Evolutionary conservation across 1,140 invertebrate species (phyloP).

Genomic region (Brachionus manjavacas): DNA sequence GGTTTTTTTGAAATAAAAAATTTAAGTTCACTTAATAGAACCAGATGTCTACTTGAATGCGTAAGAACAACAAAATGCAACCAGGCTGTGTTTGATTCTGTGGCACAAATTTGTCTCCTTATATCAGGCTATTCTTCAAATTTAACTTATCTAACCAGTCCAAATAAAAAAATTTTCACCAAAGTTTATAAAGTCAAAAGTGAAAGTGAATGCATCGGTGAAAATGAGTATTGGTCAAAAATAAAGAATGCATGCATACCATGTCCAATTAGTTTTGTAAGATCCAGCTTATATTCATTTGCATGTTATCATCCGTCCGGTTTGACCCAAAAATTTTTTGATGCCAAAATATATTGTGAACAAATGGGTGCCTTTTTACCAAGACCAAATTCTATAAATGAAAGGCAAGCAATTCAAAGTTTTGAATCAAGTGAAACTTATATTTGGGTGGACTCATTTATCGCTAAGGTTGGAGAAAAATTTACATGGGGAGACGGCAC

Average conservation of each 20-base stretch:
- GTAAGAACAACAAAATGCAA: not conserved
- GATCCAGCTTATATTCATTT: not conserved
- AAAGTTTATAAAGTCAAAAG: no score
- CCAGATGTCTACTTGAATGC: not conserved
- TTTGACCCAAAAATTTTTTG: not conserved
- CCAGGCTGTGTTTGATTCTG: not conserved
- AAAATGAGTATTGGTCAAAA: not conserved
- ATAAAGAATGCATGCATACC: not conserved
- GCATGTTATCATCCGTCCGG: not conserved
- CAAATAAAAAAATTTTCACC: not conserved
- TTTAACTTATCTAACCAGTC: not conserved
- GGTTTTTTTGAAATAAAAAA: not conserved
- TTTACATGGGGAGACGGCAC: not conserved
- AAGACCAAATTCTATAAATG: not conserved
- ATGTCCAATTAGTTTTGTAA: not conserved
- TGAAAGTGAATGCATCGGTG: not conserved
- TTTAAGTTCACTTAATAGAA: not conserved
- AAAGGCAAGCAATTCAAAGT: not conserved
- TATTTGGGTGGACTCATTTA: not conserved
- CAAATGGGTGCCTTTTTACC: not conserved
- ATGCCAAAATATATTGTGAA: not conserved
- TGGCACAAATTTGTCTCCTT: not conserved
- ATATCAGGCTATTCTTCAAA: not conserved
- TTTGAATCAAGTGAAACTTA: not conserved
- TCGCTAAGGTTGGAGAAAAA: not conserved